These are phyloP conservation scores for Leontopithecus rosalia DNA, from an alignment of 2,797 vertebrate genomes.

Conservation along the genomic window DNA sequence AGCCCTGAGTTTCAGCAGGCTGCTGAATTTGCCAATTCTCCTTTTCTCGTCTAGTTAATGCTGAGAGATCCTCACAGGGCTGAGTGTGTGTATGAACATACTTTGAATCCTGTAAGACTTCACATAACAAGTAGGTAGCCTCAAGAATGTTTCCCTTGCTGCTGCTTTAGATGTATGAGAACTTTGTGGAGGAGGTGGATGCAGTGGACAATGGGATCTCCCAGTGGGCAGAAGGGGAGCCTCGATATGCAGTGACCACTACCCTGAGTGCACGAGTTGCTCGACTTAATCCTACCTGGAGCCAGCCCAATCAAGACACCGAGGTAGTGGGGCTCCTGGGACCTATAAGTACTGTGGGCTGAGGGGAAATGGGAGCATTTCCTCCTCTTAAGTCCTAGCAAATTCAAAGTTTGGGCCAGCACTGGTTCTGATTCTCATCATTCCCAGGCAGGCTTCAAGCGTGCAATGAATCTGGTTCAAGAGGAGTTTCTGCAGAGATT, in stretches of 20 bases:
- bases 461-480: conserved; percentile 91
- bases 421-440: background rate
- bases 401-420: background rate
- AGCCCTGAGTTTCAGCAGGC: background rate
- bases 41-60: background rate
- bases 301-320: conserved; percentile 92
- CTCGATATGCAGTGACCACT: conserved; percentile 90
- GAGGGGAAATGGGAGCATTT: background rate
- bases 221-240: conserved; percentile 89
- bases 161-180: conserved; percentile 92
- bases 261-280: conserved; percentile 92
- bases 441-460: conserved; percentile 90
- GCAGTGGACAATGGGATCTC: conserved; percentile 96
- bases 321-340: conserved; percentile 86
- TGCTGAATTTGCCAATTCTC: background rate
- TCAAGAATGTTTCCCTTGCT: background rate
- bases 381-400: background rate
- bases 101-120: background rate
- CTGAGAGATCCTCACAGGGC: background rate
- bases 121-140: background rate
- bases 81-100: background rate
- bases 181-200: conserved; percentile 96
- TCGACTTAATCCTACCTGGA: conserved; percentile 95
- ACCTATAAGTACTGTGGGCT: background rate
- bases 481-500: conserved; percentile 92